Evolutionary conservation across 2,888 invertebrate species (phyloP), one percentile per base, ranked within the genome.

Genomic region (Tinea trinotella): DNA sequence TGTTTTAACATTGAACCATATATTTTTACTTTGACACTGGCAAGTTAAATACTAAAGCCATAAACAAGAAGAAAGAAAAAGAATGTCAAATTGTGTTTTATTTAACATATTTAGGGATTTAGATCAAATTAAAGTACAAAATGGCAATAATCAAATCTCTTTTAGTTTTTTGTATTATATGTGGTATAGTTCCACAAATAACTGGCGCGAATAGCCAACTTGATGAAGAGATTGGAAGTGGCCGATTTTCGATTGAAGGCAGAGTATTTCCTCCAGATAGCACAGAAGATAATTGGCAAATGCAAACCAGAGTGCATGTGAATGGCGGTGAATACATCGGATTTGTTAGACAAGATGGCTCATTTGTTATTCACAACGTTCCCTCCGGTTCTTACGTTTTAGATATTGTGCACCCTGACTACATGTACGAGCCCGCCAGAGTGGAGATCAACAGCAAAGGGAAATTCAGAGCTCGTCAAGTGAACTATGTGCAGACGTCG

Each of bases 371-470:
- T 40, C 92, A 93, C 66, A 95, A 96, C 66, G 88, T 98, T 0
- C 93, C 95, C 0, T 91, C 94, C 0, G 98, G 98, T 5, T 98
- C 98, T 0, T 98, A 98, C 73, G 91, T 99, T 3, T 89, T 99
- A 0, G 99, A 99, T 85, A 91, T 97, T 6, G 84, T 95, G 35
- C 92, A 98, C 78, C 94, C 98, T 0, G 93, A 97, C 68, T 96
- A 92, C 68, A 89, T 93, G 59, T 99, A 97, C 73, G 99, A 99
- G 73, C 94, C 97, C 15, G 92, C 95, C 4, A 88, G 99, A 58
- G 97, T 99, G 1, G 99, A 99, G 84, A 98, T 99, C 57, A 99
- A 96, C 72, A 93, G 95, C 0, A 98, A 97, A 76, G 99, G 99
- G 35, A 99, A 98, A 79, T 95, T 94, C 66, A 89, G 99, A 61